Conservation (phyloP, 92 coral and sea anemone species). For the Bergia sp. region DNA sequence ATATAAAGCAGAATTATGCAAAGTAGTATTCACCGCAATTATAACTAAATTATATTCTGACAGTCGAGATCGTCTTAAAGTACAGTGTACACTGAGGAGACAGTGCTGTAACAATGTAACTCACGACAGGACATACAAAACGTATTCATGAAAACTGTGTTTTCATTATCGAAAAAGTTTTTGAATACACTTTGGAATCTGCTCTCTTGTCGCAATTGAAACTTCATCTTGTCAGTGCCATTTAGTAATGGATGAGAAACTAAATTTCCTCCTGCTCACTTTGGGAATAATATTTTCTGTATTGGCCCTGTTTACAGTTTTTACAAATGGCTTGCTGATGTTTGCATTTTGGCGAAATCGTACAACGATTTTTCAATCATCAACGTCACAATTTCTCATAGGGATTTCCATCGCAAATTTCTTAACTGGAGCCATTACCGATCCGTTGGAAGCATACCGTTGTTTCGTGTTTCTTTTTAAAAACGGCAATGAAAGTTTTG, state of each 20-base stretch:
- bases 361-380: slow-evolving; percentile 2
- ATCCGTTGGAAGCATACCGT: slow-evolving; percentile 33
- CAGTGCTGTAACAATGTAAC: not conserved
- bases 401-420: slow-evolving; percentile 37
- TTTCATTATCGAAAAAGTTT: not conserved
- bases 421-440: slow-evolving; percentile 29
- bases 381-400: slow-evolving; percentile 16
- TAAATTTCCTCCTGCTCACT: not conserved
- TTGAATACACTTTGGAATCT: not conserved
- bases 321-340: not conserved
- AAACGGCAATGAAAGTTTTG: slow-evolving; percentile 17
- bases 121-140: not conserved
- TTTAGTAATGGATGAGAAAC: not conserved
- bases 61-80: not conserved
- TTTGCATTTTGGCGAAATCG: slow-evolving; percentile 28
- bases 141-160: not conserved
- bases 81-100: not conserved
- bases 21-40: not conserved
- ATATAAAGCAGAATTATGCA: not conserved
- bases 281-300: slow-evolving; percentile 12
- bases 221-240: not conserved
- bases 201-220: not conserved
- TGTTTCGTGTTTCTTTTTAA: slow-evolving; percentile 3
- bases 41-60: not conserved
- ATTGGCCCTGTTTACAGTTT: slow-evolving; percentile 14